Evolutionary conservation across 2,113 vertebrate species (phyloP).

Genomic region (Cynocephalus volans): DNA sequence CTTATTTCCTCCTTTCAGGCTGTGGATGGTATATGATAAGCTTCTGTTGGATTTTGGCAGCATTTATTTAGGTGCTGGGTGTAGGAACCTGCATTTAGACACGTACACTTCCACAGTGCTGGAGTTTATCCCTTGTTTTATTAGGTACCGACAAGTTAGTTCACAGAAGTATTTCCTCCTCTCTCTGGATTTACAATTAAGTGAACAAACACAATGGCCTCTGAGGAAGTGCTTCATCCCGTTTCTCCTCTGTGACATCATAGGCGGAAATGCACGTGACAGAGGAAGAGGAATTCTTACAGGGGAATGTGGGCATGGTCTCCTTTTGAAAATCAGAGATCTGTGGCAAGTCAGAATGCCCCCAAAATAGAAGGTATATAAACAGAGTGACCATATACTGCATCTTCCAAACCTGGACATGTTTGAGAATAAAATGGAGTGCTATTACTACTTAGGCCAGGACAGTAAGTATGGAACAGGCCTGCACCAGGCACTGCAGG

Average conservation of each 20-base stretch:
- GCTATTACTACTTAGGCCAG: neutral
- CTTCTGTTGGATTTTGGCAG: neutral
- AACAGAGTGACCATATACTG: neutral
- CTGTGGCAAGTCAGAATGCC: neutral
- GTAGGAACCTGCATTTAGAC: neutral
- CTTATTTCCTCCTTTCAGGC: neutral
- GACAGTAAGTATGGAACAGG: neutral
- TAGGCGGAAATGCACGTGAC: neutral
- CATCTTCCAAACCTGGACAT: neutral
- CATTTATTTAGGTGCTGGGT: neutral
- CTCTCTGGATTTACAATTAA: neutral
- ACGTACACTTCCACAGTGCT: neutral
- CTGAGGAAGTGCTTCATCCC: neutral
- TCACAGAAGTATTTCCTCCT: conserved; percentile 14
- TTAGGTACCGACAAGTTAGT: neutral
- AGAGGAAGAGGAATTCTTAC: neutral
- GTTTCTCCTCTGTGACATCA: neutral
- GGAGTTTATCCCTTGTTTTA: neutral
- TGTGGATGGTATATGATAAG: neutral
- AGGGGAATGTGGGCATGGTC: neutral
- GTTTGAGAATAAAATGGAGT: neutral
- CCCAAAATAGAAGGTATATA: neutral
- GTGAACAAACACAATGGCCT: neutral
- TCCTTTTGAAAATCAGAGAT: neutral
- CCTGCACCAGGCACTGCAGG: neutral